Base-by-base conservation (phyloP, 2,888 invertebrate genomes). In the Drosophila sordidapex region DNA sequence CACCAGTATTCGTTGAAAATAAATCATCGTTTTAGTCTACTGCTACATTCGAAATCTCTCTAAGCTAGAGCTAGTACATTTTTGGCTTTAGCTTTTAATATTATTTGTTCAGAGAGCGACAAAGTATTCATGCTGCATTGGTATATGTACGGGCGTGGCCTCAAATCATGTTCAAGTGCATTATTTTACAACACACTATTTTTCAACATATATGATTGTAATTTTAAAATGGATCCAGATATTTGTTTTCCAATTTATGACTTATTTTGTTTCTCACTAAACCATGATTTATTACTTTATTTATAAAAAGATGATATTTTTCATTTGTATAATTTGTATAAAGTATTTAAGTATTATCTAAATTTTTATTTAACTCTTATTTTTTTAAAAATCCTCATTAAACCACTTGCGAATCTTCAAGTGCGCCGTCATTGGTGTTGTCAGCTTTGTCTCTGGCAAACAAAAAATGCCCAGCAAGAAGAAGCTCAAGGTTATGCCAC, bases 391-490 rank as follows among this genome's bases (percentile, higher is more conserved):
- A 49, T 85, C 87, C 25, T 87, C 87, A 48, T 89, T 85, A 43
- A 89, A 83, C 84, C 84, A 89, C 27, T 81, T 81, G 46, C 72
- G 74, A 35, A 93, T 88, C 64, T 88, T 89, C 0, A 52, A 33
- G 11, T 91, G 83, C 0, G 92, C 91, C 27, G 90, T 81, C 1
- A 79, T 72, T 29, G 91, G 71, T 0, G 90, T 83, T 0, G 74
- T 77, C 2, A 70, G 51, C 58, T 79, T 90, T 0, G 93, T 93
- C 67, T 92, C 92, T 15, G 92, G 93, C 75, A 92, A 70, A 2
- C 74, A 72, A 43, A 87, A 70, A 33, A 90, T 70, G 40, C 87
- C 87, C 4, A 90, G 31, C 0, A 83, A n/a, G 25, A 81, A 81
- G 33, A 89, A 90, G 0, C 70, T 8, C 4, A 90, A 21, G 5